Base-by-base conservation (phyloP, 2,113 vertebrate genomes). In the Pachycephala philippinensis region DNA sequence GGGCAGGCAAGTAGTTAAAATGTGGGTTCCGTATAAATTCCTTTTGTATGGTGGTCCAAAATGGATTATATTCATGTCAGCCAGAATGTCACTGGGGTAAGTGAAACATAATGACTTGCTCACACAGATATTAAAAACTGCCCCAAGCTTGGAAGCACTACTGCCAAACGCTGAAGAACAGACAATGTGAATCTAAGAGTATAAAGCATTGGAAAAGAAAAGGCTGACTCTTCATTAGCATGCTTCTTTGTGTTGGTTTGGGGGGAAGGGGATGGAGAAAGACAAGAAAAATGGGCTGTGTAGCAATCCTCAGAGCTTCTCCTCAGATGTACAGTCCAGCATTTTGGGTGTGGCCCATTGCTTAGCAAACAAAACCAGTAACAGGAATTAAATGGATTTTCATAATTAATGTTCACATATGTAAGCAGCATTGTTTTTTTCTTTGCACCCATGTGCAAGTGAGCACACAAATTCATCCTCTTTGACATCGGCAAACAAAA, bases 1-100 rank as follows among this genome's bases (percentile, higher is more conserved):
- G 85, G 44, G 45, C 57, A 76, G 39, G 78, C 86, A 92, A 96
- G 88, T 77, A 91, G 54, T 93, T 94, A 90, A 96, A 96, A 83
- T 96, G 83, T 17, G 1, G 28, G 49, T 90, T 92, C 64, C 84
- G 9, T 74, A 18, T 71, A 42, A 90, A 71, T 92, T 92, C 28
- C 37, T 75, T 92, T 90, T 89, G 42, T 75, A 72, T 77, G 45
- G 74, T 54, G 77, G 86, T 84, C 85, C 89, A 79, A 90, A 95
- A 74, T 57, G 91, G 88, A 94, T 89, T 93, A 69, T 95, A 74
- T 42, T 95, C 45, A 37, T 91, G 87, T 90, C 87, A 96, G 87
- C 93, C 66, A 70, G 93, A 93, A 91, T 90, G 57, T 71, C 90
- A 97, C 81, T 54, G 44, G 42, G 44, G 69, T 90, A 88, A 97